These are phyloP conservation scores for Coracias cyanogaster DNA, from an alignment of 2,797 vertebrate genomes.

Conservation along the genomic window DNA sequence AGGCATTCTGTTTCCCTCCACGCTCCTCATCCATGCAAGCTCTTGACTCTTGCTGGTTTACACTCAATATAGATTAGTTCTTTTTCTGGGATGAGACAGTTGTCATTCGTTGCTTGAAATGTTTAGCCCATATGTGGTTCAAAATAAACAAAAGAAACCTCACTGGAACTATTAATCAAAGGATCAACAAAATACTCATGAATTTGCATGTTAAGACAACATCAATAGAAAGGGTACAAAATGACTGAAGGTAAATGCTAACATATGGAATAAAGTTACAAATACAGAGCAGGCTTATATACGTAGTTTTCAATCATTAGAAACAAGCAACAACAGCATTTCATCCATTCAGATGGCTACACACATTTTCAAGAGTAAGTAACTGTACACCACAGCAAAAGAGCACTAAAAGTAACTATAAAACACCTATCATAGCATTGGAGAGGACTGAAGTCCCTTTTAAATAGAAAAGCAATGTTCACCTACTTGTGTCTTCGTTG, in stretches of 20 bases:
- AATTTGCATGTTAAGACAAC: not conserved
- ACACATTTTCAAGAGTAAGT: not conserved
- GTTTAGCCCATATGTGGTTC: not conserved
- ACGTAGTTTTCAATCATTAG: not conserved
- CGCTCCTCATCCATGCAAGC: accelerated
- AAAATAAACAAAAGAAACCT: not conserved
- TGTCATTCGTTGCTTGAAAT: not conserved
- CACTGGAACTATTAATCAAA: not conserved
- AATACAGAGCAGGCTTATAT: not conserved
- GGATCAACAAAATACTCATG: not conserved
- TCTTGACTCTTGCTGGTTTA: not conserved
- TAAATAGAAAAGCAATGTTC: not conserved
- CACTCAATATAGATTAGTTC: not conserved
- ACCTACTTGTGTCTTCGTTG: slow-evolving; percentile 18
- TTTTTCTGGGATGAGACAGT: not conserved
- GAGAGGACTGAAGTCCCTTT: not conserved
- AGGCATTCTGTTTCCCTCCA: not conserved
- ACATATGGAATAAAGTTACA: not conserved
- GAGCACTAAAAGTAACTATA: not conserved
- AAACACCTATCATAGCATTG: not conserved
- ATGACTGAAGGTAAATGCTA: not conserved
- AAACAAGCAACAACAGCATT: not conserved
- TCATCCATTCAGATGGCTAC: not conserved
- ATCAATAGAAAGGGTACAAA: not conserved
- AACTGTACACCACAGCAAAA: not conserved